Evolutionary conservation across 2,888 invertebrate species (phyloP), one percentile per base, ranked within the genome.

Genomic region (Sepiola atlantica): DNA sequence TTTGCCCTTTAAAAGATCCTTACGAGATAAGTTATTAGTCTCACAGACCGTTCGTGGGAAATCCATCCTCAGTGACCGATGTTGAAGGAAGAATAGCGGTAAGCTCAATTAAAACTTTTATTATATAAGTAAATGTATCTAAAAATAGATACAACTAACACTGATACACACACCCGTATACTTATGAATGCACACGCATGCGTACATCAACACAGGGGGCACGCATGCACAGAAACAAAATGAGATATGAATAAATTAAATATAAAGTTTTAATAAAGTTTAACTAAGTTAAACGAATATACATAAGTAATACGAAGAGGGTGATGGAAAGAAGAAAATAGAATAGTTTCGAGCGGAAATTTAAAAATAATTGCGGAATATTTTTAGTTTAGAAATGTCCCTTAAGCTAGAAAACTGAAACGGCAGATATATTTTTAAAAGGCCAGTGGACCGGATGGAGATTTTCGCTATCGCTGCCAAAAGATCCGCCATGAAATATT

Each of bases 381-480:
- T 77, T 77, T 77, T 77, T 77, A 32, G 77, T 77, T 77, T n/a
- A 77, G 77, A n/a, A 77, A 77, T 77, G 77, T 77, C 77, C 77
- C 77, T 77, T n/a, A 77, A 77, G 77, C 77, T 77, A 77, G 16
- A n/a, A n/a, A 77, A n/a, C n/a, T 12, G 1, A 32, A n/a, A 14
- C n/a, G n/a, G 16, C n/a, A n/a, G 14, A 77, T 77, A 28, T 77
- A 77, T 77, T 77, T 77, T n/a, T 28, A 77, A 77, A n/a, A n/a
- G n/a, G 77, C 28, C n/a, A 10, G 77, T 77, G 77, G 77, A 77
- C 77, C 28, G 77, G 77, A 77, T 12, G 77, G 77, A n/a, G n/a
- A 28, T 77, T 77, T 28, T 77, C 77, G 77, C 77, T 77, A 77
- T 77, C 77, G n/a, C 16, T 32, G n/a, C 77, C 32, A 32, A n/a